Percentiles rank a stretch among this genome's conserved stretches.
Conservation (phyloP, 2,797 vertebrate genomes). For the Tamandua tetradactyla region DNA sequence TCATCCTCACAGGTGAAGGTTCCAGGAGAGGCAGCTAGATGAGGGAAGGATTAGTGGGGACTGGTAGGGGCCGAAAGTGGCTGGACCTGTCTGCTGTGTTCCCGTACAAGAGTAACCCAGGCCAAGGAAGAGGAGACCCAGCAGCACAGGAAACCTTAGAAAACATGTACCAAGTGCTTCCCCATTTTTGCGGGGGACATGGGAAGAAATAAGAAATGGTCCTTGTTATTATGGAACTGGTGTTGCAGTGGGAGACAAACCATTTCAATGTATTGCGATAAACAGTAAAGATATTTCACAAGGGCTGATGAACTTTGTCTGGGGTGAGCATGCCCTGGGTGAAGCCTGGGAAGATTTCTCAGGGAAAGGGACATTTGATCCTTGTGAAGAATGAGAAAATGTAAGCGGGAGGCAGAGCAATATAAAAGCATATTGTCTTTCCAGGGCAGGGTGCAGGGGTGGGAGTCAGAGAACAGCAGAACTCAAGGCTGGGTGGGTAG, state of each 20-base stretch:
- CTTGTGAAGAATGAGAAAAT: not conserved
- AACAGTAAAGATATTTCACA: not conserved
- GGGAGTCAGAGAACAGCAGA: not conserved
- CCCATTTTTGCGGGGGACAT: not conserved
- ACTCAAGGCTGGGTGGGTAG: not conserved
- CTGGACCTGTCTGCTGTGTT: not conserved
- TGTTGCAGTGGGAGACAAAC: not conserved
- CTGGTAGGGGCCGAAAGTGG: not conserved
- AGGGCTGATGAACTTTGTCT: not conserved
- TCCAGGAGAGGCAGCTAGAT: not conserved
- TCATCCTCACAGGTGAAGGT: not conserved
- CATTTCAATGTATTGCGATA: not conserved
- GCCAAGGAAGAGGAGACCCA: not conserved
- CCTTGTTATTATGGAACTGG: not conserved
- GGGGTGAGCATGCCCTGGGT: not conserved
- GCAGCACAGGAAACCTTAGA: not conserved
- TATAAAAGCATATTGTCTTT: not conserved
- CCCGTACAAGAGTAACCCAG: not conserved
- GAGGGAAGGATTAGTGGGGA: not conserved
- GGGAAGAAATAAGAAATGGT: no score
- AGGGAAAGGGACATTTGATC: not conserved
- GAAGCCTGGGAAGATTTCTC: not conserved
- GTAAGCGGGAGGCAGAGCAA: no score
- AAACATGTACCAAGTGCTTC: not conserved
- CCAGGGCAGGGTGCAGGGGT: accelerated